Evolutionary conservation across 2,113 vertebrate species (phyloP).

Genomic region (Urocynchramus pylzowi): DNA sequence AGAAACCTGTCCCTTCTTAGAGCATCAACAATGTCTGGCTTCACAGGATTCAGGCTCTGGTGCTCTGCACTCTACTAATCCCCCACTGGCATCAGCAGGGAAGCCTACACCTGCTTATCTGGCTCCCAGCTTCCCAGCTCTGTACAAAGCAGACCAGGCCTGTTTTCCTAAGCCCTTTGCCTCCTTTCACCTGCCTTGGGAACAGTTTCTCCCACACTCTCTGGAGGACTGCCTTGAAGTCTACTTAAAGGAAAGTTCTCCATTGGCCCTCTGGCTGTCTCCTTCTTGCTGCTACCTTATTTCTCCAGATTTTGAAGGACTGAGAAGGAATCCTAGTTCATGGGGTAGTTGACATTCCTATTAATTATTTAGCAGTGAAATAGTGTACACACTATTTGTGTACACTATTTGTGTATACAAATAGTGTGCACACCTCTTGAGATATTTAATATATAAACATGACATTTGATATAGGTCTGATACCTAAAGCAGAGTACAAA

Average conservation of each 20-base stretch:
- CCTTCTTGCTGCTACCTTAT: neutral
- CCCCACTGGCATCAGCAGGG: neutral
- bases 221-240: neutral
- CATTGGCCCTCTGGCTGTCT: neutral
- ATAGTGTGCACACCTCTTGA: neutral
- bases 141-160: neutral
- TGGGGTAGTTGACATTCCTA: neutral
- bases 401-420: too few species aligned
- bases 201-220: neutral
- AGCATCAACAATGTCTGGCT: constrained; percentile 4
- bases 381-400: too few species aligned
- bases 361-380: neutral
- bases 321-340: neutral
- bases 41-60: neutral
- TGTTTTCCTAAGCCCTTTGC: neutral
- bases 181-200: neutral
- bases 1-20: constrained; percentile 11
- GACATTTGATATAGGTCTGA: neutral
- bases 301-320: neutral
- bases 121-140: neutral
- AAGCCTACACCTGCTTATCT: constrained; percentile 1
- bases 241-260: neutral
- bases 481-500: neutral
- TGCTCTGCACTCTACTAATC: neutral
- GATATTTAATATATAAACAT: neutral